phyloP scores from a whole-genome alignment of 2,797 vertebrate species.

The Fundulus diaphanus region DNA sequence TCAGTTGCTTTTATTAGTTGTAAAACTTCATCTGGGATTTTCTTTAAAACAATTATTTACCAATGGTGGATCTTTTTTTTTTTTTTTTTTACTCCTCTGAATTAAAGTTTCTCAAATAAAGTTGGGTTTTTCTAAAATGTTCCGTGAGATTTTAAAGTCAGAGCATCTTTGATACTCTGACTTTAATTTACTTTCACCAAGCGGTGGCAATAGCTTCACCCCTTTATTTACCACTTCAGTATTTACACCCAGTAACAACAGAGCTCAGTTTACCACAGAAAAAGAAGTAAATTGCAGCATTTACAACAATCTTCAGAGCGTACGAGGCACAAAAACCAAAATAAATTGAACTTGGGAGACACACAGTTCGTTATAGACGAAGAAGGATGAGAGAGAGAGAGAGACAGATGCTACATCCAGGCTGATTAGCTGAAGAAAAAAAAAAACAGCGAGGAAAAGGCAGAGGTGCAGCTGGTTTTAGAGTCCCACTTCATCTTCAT shows the following conservation, averaged over 20 bases:
- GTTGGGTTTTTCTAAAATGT: background rate
- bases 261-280: slow-evolving; percentile 46
- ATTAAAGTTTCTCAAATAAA: background rate
- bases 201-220: slow-evolving; percentile 31
- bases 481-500: slow-evolving; percentile 11
- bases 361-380: slow-evolving; percentile 2
- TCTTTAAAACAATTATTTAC: no score
- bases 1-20: background rate
- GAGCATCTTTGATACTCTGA: background rate
- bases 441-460: slow-evolving; percentile 1
- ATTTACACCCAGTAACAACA: slow-evolving; percentile 57
- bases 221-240: slow-evolving; percentile 60
- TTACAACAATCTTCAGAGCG: slow-evolving; percentile 34
- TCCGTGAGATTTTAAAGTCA: no score
- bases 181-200: background rate
- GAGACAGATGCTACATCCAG: slow-evolving; percentile 36
- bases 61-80: no score
- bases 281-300: slow-evolving; percentile 41
- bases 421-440: slow-evolving; percentile 5
- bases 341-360: slow-evolving; percentile 24
- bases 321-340: slow-evolving; percentile 47
- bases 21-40: background rate
- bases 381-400: background rate
- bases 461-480: slow-evolving; percentile 10
- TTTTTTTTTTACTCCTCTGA: background rate